These are phyloP conservation scores for Caligus rogercresseyi DNA, from an alignment of 1,140 invertebrate genomes.

Conservation along the genomic window DNA sequence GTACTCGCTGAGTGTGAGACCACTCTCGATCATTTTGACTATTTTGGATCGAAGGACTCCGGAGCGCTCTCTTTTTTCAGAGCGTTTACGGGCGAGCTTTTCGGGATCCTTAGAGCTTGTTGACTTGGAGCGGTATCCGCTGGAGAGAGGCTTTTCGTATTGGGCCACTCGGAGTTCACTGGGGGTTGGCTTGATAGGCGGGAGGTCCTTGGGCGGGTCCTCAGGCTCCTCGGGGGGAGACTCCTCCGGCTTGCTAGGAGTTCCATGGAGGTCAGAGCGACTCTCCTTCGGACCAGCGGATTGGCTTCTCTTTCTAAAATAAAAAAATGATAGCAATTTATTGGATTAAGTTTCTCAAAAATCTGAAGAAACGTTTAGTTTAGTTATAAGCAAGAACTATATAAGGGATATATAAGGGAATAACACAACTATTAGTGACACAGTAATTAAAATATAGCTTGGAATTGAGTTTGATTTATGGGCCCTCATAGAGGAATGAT, in stretches of 20 bases:
- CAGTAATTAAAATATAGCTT: too few species aligned
- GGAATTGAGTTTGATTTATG: too few species aligned
- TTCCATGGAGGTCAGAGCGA: background rate
- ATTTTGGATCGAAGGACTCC: slow-evolving; percentile 11
- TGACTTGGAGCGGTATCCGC: background rate
- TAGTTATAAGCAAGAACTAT: too few species aligned
- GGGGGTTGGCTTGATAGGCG: background rate
- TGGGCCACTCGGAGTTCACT: slow-evolving; percentile 16
- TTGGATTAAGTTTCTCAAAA: too few species aligned
- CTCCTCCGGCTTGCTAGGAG: background rate
- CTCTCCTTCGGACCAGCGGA: background rate
- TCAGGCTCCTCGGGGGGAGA: background rate
- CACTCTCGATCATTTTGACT: slow-evolving; percentile 19
- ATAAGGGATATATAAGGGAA: too few species aligned
- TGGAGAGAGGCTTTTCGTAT: slow-evolving; percentile 19
- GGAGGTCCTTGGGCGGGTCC: background rate
- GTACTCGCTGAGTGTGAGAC: slow-evolving; percentile 18
- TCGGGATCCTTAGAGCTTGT: slow-evolving; percentile 9
- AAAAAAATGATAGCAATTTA: background rate
- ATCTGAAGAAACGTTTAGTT: too few species aligned
- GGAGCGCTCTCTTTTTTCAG: slow-evolving; percentile 15
- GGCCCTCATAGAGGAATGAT: too few species aligned
- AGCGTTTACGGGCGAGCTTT: slow-evolving; percentile 6
- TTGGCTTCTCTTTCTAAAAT: slow-evolving; percentile 1
- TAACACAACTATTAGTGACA: too few species aligned